Base-by-base conservation (phyloP, 2,797 vertebrate species). In the Phoeniculus purpureus region DNA sequence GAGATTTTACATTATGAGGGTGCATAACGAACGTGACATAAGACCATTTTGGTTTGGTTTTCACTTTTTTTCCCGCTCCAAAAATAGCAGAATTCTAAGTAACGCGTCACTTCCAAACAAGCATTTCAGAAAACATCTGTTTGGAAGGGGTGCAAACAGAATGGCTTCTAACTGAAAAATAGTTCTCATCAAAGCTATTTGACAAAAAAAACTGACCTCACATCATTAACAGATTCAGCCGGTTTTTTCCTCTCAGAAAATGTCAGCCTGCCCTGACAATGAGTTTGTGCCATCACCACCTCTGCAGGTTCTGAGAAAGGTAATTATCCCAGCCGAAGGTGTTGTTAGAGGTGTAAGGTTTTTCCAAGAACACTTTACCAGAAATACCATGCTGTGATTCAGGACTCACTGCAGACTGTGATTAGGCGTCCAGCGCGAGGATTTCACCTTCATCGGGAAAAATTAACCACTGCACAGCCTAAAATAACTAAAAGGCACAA, bases 31-130 rank as follows among this genome's bases (percentile, higher is more conserved):
- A 9, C 12, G 37, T n/a, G 6, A 27, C 21, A 7, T 4, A 43
- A 26, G n/a, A 21, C 9, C 0, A 3, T 8, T 60, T 61, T 31
- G 16, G 1, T 70, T 61, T 74, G 11, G 0, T 27, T 55, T 62
- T 51, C 8, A 1, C 3, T 18, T 34, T 22, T 19, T 9, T 3
- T 3, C 21, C 6, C 19, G 5, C 10, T 31, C 23, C 16, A 26
- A 74, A 60, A 52, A 2, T 3, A 40, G 3, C 4, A 7, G 54
- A 37, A 54, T 74, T 85, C 45, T 7, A 60, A 70, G 22, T 22
- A 67, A 34, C 15, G 6, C 3, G 2, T 58, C 80, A 25, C 47
- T 65, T 81, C 59, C 51, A 32, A 85, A 9, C 13, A 71, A 45
- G 9, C 17, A 13, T 59, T 68, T 43, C 6, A 12, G 37, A 9